Base-by-base conservation (phyloP, 2,888 invertebrate species). In the Drosophila maculinotata region DNA sequence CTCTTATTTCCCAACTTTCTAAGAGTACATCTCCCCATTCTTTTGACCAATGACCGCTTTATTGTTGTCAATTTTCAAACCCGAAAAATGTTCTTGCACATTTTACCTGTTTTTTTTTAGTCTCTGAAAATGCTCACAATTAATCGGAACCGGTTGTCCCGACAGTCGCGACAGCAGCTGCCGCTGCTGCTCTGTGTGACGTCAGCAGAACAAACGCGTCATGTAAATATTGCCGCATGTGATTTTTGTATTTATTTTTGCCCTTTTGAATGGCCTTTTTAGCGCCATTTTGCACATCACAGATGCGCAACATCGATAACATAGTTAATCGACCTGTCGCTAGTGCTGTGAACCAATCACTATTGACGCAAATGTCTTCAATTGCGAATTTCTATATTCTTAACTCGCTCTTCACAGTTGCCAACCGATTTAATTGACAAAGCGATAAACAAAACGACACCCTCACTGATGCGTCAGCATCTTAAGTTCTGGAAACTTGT, bases 241-340 rank as follows among this genome's bases (percentile, higher is more conserved):
- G 79, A 66, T 83, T 57, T 73, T 65, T 39, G 30, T 48, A 45
- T 52, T 31, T 14, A 56, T 41, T 63, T 54, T 49, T 75, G 59
- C 59, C 65, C 73, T 69, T 79, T 81, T 52, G 54, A 59, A 2
- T 65, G 51, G 58, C 66, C 47, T 72, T 66, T 48, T 69, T 58
- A 53, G 66, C 73, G 65, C 59, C 53, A 69, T 79, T 82, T 81
- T 64, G 51, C 47, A 59, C 28, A 31, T n/a, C n/a, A 58, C 54
- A 45, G 54, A 64, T 70, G 64, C 28, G 20, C 35, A 35, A 6
- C 47, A 31, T 25, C 41, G 44, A 67, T 67, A 35, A 33, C 45
- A 35, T 25, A 6, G 17, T 7, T 33, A 25, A 31, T 20, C 12
- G 42, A 66, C 42, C 42, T 56, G 20, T 7, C 7, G 4, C 15